phyloP scores from a whole-genome alignment of 2,888 invertebrate genomes.

The Dioctria rufipes region DNA sequence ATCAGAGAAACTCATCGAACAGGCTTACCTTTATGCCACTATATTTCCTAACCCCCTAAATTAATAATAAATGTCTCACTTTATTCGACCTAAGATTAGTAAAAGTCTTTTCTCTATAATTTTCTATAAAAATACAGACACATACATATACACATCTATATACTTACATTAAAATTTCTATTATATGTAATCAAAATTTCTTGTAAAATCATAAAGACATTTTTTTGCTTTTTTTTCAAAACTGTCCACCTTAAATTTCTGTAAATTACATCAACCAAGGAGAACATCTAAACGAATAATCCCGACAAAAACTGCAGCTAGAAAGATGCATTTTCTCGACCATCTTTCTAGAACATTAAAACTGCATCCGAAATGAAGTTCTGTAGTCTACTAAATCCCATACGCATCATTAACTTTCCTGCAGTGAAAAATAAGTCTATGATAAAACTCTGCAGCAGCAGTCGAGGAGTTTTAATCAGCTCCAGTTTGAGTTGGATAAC shows the following conservation, averaged over 20 bases:
- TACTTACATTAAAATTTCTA: too few species aligned
- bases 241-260: neutral
- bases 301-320: neutral
- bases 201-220: too few species aligned
- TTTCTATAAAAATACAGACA: too few species aligned
- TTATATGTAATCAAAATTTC: too few species aligned
- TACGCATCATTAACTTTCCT: constrained; percentile 27
- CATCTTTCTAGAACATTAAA: constrained; percentile 23
- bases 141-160: too few species aligned
- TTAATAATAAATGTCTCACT: too few species aligned
- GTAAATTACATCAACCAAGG: neutral
- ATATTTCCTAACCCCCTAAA: too few species aligned
- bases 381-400: constrained; percentile 4
- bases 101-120: too few species aligned
- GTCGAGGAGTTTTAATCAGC: constrained; percentile 18
- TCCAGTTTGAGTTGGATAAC: constrained; percentile 36
- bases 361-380: constrained; percentile 19
- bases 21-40: too few species aligned
- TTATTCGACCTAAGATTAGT: too few species aligned
- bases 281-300: too few species aligned
- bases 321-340: neutral
- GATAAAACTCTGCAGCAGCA: neutral
- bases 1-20: too few species aligned
- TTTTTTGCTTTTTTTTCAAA: neutral
- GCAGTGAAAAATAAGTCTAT: neutral